A percentile compares a stretch with the other conserved stretches of the same genome.
Conservation (phyloP, 2,113 vertebrate species). For the Monopterus albus region DNA sequence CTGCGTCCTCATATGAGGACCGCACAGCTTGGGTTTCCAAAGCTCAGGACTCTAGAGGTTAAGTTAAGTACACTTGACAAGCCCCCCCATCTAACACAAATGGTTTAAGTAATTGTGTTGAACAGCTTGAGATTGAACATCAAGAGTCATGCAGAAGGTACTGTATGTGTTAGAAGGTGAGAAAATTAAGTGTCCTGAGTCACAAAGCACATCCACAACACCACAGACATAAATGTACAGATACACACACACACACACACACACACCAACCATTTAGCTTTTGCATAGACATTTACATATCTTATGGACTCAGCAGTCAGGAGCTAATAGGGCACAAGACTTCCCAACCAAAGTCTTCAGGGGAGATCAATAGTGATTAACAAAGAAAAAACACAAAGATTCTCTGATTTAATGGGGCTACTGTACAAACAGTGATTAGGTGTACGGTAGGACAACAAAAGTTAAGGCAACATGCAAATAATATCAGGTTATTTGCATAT, state of each 20-base stretch:
- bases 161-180: conserved; percentile 44
- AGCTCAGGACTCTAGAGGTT: too few relatives aligned
- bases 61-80: conserved; percentile 22
- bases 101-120: conserved; percentile 33
- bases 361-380: conserved; percentile 26
- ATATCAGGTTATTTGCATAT: background rate
- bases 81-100: conserved; percentile 36
- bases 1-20: too few relatives aligned
- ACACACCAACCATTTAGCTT: conserved; percentile 38
- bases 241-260: conserved; percentile 22
- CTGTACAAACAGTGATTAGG: background rate
- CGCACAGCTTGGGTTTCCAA: too few relatives aligned
- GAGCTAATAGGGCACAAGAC: conserved; percentile 4
- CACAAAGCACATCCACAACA: conserved; percentile 49
- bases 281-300: conserved; percentile 15
- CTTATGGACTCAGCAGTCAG: conserved; percentile 13
- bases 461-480: conserved; percentile 9
- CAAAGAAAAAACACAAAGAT: conserved; percentile 30
- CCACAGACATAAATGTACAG: conserved; percentile 37
- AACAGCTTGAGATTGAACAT: conserved; percentile 30
- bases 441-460: background rate
- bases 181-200: conserved; percentile 40
- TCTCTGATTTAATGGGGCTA: background rate
- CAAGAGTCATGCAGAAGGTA: conserved; percentile 42
- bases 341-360: conserved; percentile 7